Percentiles rank a stretch among this genome's conserved stretches.
These are phyloP conservation scores for Drosophila mulleri DNA, from an alignment of 2,888 invertebrate genomes.

Conservation along the genomic window DNA sequence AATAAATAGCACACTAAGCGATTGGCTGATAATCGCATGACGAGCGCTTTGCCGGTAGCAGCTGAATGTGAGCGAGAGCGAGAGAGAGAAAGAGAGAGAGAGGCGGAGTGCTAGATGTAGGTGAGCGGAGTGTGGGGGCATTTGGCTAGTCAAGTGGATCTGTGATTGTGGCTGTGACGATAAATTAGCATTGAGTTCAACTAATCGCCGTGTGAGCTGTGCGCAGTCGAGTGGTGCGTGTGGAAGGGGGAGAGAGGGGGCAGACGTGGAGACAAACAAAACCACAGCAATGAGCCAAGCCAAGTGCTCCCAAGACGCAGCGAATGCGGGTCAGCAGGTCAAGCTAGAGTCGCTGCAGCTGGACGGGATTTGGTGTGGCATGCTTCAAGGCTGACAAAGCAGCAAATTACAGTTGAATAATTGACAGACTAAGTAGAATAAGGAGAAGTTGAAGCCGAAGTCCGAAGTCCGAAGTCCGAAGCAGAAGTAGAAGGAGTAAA, in stretches of 20 bases:
- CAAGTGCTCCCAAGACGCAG: conserved; percentile 33
- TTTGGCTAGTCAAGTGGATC: conserved; percentile 56
- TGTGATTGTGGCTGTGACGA: conserved; percentile 71
- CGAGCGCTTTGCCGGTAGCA: conserved; percentile 55
- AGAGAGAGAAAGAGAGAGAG: background rate
- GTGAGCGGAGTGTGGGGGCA: conserved; percentile 1
- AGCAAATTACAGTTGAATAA: conserved; percentile 15
- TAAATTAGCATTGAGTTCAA: conserved; percentile 71
- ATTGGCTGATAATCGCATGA: conserved; percentile 79
- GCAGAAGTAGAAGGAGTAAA: background rate
- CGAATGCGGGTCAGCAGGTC: conserved; percentile 61
- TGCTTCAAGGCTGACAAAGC: conserved; percentile 50
- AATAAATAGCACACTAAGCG: conserved; percentile 78
- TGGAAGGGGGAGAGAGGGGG: background rate
- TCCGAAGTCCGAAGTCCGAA: background rate
- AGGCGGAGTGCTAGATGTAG: background rate
- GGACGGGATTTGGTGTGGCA: conserved; percentile 45
- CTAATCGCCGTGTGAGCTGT: conserved; percentile 27
- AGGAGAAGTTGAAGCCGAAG: background rate
- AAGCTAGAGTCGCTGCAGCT: conserved; percentile 22
- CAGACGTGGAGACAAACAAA: conserved; percentile 16
- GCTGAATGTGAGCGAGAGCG: conserved; percentile 11
- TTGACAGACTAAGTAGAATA: conserved; percentile 7
- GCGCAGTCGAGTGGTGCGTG: background rate
- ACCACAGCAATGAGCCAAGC: conserved; percentile 26